Evolutionary conservation across 2,797 vertebrate genomes (phyloP).

Genomic region (Eulemur albifrons): DNA sequence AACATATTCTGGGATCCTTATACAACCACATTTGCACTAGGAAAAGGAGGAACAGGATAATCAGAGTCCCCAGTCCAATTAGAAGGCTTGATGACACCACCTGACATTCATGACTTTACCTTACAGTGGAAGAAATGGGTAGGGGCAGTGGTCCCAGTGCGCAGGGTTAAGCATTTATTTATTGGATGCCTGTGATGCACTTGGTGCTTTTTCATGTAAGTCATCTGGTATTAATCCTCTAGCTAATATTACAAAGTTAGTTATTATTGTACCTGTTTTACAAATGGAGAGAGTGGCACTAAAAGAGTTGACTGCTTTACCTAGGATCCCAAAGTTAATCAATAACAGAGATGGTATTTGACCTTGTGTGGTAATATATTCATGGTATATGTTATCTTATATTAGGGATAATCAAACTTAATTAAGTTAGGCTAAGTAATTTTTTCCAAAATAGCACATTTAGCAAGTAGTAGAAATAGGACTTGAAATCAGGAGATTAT

Average conservation of each 20-base stretch:
- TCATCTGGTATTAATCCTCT: background rate
- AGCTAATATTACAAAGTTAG: background rate
- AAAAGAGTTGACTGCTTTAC: background rate
- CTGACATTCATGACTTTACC: background rate
- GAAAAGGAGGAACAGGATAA: background rate
- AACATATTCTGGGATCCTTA: background rate
- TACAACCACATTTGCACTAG: background rate
- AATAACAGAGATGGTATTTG: background rate
- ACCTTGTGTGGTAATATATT: background rate
- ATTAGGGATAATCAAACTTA: background rate
- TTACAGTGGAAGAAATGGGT: rapidly evolving
- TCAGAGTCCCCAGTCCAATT: background rate
- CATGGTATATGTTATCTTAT: background rate
- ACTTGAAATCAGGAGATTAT: background rate
- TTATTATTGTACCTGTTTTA: background rate
- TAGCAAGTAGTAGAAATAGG: background rate
- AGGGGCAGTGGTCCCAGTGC: background rate
- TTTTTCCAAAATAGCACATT: background rate
- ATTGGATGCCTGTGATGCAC: rapidly evolving
- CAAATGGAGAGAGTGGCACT: background rate
- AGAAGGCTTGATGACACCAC: background rate
- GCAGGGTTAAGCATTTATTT: too few relatives aligned
- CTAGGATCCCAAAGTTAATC: background rate
- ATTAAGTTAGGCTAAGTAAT: background rate
- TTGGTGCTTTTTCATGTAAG: background rate